phyloP scores from a whole-genome alignment of 2,888 invertebrate species.

The Malacosoma neustria region DNA sequence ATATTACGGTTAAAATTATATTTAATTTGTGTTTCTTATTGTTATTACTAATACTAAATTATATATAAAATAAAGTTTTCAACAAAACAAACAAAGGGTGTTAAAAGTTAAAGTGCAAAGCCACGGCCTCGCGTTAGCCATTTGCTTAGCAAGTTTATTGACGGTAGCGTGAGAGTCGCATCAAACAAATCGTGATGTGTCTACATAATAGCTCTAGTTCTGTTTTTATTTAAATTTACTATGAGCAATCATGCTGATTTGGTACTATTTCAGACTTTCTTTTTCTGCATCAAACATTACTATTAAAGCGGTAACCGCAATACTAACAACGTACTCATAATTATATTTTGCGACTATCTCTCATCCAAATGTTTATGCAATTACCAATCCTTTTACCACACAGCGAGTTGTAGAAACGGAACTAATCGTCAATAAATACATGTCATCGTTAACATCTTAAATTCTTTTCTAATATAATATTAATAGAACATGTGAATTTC shows the following conservation, averaged over 20 bases:
- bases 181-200: constrained; percentile 36
- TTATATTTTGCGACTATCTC: not conserved
- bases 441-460: too few species aligned
- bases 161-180: constrained; percentile 33
- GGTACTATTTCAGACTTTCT: constrained; percentile 34
- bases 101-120: not conserved
- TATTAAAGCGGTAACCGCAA: constrained; percentile 2
- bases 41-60: too few species aligned
- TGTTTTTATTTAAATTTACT: constrained; percentile 35
- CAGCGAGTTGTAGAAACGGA: too few species aligned
- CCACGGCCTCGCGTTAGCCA: constrained; percentile 26
- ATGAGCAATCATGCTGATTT: constrained; percentile 30
- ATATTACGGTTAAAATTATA: too few species aligned
- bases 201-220: constrained; percentile 33
- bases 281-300: constrained; percentile 17
- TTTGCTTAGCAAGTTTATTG: constrained; percentile 22
- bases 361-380: not conserved
- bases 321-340: not conserved
- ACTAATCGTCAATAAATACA: too few species aligned
- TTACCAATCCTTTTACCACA: not conserved
- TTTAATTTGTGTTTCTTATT: too few species aligned
- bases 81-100: too few species aligned
- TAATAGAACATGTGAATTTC: too few species aligned
- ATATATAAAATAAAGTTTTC: too few species aligned
- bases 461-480: too few species aligned